Percentiles rank a stretch among this genome's conserved stretches.
Evolutionary conservation across 2,797 vertebrate species (phyloP).

Genomic region (Falco novaeseelandiae): DNA sequence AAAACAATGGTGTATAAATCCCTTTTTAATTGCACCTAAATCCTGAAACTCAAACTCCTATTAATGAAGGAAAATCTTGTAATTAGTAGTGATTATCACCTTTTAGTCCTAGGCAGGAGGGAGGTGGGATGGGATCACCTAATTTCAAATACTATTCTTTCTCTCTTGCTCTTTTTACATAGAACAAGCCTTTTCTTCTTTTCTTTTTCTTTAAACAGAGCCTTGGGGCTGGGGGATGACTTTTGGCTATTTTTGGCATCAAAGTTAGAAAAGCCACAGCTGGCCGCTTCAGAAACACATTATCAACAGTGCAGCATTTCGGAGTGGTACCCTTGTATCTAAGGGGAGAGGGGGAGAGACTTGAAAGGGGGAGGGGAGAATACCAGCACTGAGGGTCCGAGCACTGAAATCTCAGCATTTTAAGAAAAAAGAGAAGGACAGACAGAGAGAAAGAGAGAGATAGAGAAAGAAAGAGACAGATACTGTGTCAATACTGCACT

Average conservation of each 20-base stretch:
- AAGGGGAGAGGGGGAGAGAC: neutral
- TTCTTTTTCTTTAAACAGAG: neutral
- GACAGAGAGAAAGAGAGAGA: slow-evolving; percentile 55
- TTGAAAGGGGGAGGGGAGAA: neutral
- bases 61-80: slow-evolving; percentile 50
- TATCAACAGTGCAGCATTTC: slow-evolving; percentile 24
- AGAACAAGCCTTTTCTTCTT: neutral
- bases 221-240: neutral
- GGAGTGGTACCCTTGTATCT: slow-evolving; percentile 33
- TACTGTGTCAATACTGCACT: slow-evolving; percentile 73
- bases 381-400: slow-evolving; percentile 65
- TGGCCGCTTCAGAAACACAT: slow-evolving; percentile 1
- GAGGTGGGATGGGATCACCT: slow-evolving; percentile 51
- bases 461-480: slow-evolving; percentile 61
- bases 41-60: slow-evolving; percentile 48
- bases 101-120: slow-evolving; percentile 56
- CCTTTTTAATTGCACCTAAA: slow-evolving; percentile 37
- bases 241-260: neutral
- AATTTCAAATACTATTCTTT: neutral
- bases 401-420: slow-evolving; percentile 73
- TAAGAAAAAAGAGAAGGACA: slow-evolving; percentile 70
- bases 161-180: neutral
- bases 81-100: slow-evolving; percentile 43
- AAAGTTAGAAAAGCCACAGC: slow-evolving; percentile 10
- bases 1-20: slow-evolving; percentile 20